Base-by-base conservation (phyloP, 2,113 vertebrate species). In the Aix galericulata region DNA sequence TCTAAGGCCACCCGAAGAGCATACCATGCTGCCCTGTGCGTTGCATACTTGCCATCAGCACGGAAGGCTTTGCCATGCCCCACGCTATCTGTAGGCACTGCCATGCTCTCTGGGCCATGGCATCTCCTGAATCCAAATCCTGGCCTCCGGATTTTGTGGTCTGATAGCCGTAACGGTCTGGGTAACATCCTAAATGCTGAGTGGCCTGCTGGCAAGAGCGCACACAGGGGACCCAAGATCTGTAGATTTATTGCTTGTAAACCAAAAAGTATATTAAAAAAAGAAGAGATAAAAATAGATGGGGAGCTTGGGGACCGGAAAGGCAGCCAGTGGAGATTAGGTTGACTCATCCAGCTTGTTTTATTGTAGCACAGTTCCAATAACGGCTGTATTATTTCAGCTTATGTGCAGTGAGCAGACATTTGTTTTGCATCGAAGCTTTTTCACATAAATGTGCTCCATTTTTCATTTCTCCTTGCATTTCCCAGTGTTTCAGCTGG, bases 291-390 rank as follows among this genome's bases (percentile, higher is more conserved):
- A 95, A 97, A 98, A 98, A 98, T 97, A 97, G 96, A 95, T 91
- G 52, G 31, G 78, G 95, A 97, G 86, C 83, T 83, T 77, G 77
- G 86, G 68, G 84, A 97, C 93, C 50, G 85, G 96, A 98, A 97
- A 97, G 89, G 92, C 95, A 97, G 97, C 97, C 98, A 97, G 94
- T 82, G 52, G 78, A 97, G 97, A 98, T 98, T 98, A 97, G 97
- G 89, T 95, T 97, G 96, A 85, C 95, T 96, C 93, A 88, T 95
- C 96, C 95, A 91, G 32, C 95, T 94, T 96, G 82, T 97, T 98
- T 97, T 97, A 95, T 89, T 91, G 96, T 93, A 93, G 94, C 73
- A 38, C 72, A 77, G 96, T 82, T 97, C 95, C 95, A 97, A 95
- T 94, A 96, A 97, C 82, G 88, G 94, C 94, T 96, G 92, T 97